Evolutionary conservation across 2,797 vertebrate species (phyloP).

Genomic region (Brachyalestes nurse): DNA sequence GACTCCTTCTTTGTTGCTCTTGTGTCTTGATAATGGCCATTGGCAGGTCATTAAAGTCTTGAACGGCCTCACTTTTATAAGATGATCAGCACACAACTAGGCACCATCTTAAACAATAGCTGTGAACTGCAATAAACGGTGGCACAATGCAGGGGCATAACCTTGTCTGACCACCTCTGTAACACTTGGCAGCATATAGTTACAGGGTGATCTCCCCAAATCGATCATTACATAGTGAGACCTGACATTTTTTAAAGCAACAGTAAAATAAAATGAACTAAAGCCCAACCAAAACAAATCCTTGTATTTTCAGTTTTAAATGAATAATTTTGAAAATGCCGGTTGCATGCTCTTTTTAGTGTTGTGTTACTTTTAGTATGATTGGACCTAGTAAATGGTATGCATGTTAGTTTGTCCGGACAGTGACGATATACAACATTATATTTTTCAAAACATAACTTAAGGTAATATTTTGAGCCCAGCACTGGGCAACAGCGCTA

Average conservation of each 20-base stretch:
- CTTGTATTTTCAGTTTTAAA: not conserved
- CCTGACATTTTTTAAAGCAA: conserved; percentile 11
- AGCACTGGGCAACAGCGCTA: not conserved
- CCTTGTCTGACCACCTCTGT: conserved; percentile 68
- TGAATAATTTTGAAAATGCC: not conserved
- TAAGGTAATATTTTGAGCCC: not conserved
- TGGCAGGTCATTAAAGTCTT: conserved; percentile 78
- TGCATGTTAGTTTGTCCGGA: too few relatives aligned
- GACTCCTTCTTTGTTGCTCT: conserved; percentile 76
- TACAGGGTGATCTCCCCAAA: conserved; percentile 1
- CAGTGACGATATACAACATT: not conserved
- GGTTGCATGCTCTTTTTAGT: not conserved
- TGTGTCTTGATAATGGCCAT: conserved; percentile 79
- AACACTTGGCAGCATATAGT: conserved; percentile 45
- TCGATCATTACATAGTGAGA: not conserved
- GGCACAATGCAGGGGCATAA: conserved; percentile 45
- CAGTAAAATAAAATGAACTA: not conserved
- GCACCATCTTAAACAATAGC: conserved; percentile 70
- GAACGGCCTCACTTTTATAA: conserved; percentile 76
- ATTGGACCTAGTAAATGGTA: too few relatives aligned
- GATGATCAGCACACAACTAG: conserved; percentile 74
- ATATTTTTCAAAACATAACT: too few relatives aligned
- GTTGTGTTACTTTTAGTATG: not conserved
- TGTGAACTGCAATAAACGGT: conserved; percentile 69
- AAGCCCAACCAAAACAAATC: not conserved